Conservation (phyloP, 2,888 invertebrate species). For the Lordiphosa fenestrarum region DNA sequence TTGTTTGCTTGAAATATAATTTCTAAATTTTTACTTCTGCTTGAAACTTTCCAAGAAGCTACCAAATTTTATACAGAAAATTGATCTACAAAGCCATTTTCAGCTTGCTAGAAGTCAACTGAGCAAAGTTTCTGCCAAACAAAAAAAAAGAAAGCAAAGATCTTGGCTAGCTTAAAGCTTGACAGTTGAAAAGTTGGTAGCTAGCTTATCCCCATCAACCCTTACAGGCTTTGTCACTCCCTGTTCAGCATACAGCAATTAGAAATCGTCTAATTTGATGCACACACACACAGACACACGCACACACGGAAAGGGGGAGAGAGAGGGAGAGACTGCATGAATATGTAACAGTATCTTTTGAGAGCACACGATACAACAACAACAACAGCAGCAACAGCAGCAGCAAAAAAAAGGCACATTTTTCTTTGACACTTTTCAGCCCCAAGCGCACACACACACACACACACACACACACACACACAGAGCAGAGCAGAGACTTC, state of each 20-base stretch:
- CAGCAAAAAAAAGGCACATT: conserved; percentile 18
- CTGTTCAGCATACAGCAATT: conserved; percentile 45
- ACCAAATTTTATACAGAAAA: too few relatives aligned
- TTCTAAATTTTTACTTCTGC: too few relatives aligned
- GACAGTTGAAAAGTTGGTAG: too few relatives aligned
- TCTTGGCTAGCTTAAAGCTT: too few relatives aligned
- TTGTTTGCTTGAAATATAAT: too few relatives aligned
- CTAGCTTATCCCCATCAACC: conserved; percentile 1
- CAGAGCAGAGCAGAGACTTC: conserved; percentile 25
- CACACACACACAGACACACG: conserved; percentile 40
- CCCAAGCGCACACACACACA: conserved; percentile 48
- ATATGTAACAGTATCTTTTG: conserved; percentile 45
- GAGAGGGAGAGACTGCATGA: conserved; percentile 14
- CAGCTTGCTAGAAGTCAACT: too few relatives aligned
- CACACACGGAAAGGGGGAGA: not conserved
- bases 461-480: conserved; percentile 53
- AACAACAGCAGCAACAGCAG: not conserved
- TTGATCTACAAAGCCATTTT: too few relatives aligned
- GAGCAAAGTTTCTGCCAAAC: too few relatives aligned
- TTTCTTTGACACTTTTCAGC: conserved; percentile 65
- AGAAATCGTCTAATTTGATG: conserved; percentile 67
- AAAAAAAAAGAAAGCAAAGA: too few relatives aligned
- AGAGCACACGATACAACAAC: conserved; percentile 24
- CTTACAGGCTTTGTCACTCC: conserved; percentile 3
- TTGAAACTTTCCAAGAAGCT: too few relatives aligned